phyloP scores from a whole-genome alignment of 2,113 vertebrate genomes.

The Varanus komodoensis region DNA sequence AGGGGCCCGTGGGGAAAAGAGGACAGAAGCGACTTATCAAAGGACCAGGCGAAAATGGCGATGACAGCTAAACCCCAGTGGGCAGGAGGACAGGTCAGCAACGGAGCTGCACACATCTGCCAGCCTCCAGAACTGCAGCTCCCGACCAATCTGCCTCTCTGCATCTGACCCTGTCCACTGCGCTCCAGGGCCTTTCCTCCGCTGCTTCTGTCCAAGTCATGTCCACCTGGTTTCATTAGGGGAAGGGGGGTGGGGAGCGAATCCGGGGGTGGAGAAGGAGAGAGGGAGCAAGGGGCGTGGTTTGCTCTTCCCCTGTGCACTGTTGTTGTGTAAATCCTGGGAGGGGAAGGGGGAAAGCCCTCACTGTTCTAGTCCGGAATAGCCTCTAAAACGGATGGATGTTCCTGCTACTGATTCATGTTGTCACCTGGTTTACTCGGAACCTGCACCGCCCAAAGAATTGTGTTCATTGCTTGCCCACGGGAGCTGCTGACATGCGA shows the following conservation, averaged over 20 bases:
- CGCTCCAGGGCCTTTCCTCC: constrained; percentile 54
- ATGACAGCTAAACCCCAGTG: constrained; percentile 85
- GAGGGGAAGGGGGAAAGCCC: neutral
- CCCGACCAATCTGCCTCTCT: constrained; percentile 23
- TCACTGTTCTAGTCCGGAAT: constrained; percentile 27
- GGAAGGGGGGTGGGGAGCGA: neutral
- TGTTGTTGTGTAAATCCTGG: neutral
- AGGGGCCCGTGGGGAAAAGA: constrained; percentile 93
- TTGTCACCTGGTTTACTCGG: constrained; percentile 32
- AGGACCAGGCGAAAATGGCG: constrained; percentile 89
- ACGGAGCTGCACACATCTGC: constrained; percentile 26
- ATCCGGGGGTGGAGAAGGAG: neutral
- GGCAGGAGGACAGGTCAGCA: constrained; percentile 25
- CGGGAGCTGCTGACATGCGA: constrained; percentile 44
- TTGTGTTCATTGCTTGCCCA: neutral
- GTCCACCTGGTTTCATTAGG: constrained; percentile 51
- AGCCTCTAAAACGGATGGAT: neutral
- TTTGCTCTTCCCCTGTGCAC: constrained; percentile 43
- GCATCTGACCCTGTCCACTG: constrained; percentile 49
- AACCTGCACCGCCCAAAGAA: constrained; percentile 31
- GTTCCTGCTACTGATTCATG: neutral
- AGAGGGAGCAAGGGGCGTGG: neutral
- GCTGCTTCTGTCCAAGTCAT: constrained; percentile 55
- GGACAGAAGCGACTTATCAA: constrained; percentile 96
- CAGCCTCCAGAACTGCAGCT: constrained; percentile 48